phyloP scores from a whole-genome alignment of 2,888 invertebrate species.

The Noctua janthe region DNA sequence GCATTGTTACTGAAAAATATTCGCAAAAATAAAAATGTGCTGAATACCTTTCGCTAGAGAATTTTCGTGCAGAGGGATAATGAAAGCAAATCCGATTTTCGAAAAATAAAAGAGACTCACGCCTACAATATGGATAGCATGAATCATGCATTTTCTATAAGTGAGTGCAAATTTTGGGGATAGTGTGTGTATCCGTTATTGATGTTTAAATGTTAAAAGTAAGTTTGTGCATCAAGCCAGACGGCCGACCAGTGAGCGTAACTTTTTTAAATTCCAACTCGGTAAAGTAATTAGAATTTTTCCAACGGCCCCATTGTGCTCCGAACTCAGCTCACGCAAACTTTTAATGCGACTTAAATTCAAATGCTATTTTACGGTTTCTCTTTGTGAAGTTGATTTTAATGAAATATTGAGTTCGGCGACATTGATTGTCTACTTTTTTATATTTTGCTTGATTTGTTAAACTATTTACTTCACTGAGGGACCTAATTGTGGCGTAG shows the following conservation, averaged over 20 bases:
- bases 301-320: slow-evolving; percentile 87
- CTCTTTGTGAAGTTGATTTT: slow-evolving; percentile 83
- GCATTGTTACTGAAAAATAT: slow-evolving; percentile 32
- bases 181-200: slow-evolving; percentile 26
- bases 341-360: slow-evolving; percentile 89
- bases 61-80: slow-evolving; percentile 19
- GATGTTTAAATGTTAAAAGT: slow-evolving; percentile 66
- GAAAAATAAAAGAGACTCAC: neutral
- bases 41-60: slow-evolving; percentile 16
- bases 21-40: slow-evolving; percentile 26
- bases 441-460: slow-evolving; percentile 11
- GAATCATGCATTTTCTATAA: neutral
- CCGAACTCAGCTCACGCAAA: slow-evolving; percentile 86
- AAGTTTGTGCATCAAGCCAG: slow-evolving; percentile 74
- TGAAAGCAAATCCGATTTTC: slow-evolving; percentile 14
- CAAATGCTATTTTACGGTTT: slow-evolving; percentile 87
- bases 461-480: slow-evolving; percentile 3
- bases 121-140: neutral
- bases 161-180: slow-evolving; percentile 5
- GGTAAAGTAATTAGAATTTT: slow-evolving; percentile 89
- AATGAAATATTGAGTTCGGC: slow-evolving; percentile 78
- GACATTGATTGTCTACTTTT: slow-evolving; percentile 69
- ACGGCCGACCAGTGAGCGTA: slow-evolving; percentile 75
- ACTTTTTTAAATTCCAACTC: slow-evolving; percentile 87
- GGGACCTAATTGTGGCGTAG: neutral